phyloP scores from a whole-genome alignment of 2,797 vertebrate genomes.

The Betta splendens region DNA sequence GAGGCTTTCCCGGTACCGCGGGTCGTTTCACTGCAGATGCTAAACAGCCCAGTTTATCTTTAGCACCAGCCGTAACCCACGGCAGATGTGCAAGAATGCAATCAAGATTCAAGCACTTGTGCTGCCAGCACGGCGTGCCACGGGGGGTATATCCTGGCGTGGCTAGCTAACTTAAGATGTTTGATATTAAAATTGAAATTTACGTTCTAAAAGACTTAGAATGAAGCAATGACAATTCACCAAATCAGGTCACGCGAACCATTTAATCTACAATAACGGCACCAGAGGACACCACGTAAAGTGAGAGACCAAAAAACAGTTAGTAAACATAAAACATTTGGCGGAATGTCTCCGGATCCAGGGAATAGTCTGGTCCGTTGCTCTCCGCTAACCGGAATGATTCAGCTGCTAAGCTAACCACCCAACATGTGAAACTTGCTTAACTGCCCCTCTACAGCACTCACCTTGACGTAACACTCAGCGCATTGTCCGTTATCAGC shows the following conservation, averaged over 20 bases:
- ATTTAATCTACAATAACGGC: fast-evolving
- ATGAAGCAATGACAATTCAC: conserved; percentile 16
- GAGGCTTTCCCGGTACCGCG: conserved; percentile 3
- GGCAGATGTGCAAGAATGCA: conserved; percentile 20
- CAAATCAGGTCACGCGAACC: neutral
- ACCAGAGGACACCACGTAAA: neutral
- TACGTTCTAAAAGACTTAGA: neutral
- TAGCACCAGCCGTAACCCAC: conserved; percentile 7
- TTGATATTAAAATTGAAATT: conserved; percentile 34
- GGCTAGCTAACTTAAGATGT: conserved; percentile 37
- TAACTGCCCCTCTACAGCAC: conserved; percentile 49
- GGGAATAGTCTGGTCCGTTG: conserved; percentile 57
- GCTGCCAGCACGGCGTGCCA: conserved; percentile 44
- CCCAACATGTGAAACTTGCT: conserved; percentile 47
- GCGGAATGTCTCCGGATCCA: conserved; percentile 56
- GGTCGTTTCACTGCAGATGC: conserved; percentile 3
- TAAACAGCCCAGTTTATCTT: conserved; percentile 7
- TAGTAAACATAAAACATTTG: conserved; percentile 42
- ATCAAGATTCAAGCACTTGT: conserved; percentile 10
- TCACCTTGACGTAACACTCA: conserved; percentile 52
- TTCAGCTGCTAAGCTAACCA: conserved; percentile 52
- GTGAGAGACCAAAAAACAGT: neutral
- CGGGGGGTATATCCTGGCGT: conserved; percentile 34
- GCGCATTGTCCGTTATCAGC: conserved; percentile 10
- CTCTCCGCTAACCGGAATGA: conserved; percentile 49